Evolutionary conservation across 23 tunicate genomes (phyloP).

Genomic region (Oikopleura albicans): DNA sequence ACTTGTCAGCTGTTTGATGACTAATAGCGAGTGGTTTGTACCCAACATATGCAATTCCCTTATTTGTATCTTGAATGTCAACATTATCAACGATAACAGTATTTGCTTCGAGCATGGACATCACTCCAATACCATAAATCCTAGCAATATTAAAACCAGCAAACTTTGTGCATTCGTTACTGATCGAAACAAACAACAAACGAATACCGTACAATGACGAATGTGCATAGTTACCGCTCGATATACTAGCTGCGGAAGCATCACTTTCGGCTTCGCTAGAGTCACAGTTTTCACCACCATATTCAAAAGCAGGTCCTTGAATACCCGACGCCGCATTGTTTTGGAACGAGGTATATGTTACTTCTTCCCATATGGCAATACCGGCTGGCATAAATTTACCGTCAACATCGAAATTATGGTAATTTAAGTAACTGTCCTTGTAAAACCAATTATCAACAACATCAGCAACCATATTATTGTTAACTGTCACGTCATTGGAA

Average conservation of each 20-base stretch:
- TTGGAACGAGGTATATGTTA: neutral
- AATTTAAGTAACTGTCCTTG: neutral
- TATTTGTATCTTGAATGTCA: neutral
- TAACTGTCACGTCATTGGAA: neutral
- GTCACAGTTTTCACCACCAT: neutral
- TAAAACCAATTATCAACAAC: constrained; percentile 7
- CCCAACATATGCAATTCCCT: neutral
- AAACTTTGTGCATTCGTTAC: neutral
- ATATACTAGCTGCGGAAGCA: neutral
- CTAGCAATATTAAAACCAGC: neutral
- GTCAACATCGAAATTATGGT: constrained; percentile 3
- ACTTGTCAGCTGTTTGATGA: neutral
- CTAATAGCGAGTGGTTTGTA: neutral
- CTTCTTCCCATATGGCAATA: constrained; percentile 1
- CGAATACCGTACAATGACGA: neutral
- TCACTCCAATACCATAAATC: neutral
- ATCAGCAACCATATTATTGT: neutral
- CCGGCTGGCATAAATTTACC: constrained; percentile 15
- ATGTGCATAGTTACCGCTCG: neutral
- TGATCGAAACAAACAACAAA: neutral
- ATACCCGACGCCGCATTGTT: neutral
- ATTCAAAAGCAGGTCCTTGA: neutral
- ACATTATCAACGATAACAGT: neutral
- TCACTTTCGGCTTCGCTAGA: neutral
- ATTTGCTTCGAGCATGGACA: neutral